Base-by-base conservation (phyloP, 1,140 invertebrate genomes). In the Tetramorium alpestre region DNA sequence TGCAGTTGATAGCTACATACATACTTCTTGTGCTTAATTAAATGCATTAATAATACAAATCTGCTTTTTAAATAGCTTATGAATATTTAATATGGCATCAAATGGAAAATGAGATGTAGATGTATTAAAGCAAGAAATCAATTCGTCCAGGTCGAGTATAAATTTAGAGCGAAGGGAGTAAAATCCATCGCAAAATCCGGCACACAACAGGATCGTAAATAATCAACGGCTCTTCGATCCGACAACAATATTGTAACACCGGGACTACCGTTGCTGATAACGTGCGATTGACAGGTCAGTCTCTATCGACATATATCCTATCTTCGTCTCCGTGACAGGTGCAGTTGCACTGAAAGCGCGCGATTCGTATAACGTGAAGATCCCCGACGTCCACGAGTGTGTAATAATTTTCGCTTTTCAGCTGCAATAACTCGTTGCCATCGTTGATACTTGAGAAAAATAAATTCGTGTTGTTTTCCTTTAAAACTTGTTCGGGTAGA, bases 301-400 rank as follows among this genome's bases (percentile, higher is more conserved):
- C 73, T 47, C 44, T n/a, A 64, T 90, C 88, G 16, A 13, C 8
- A n/a, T 75, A 67, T 22, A 86, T 70, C 54, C 41, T 82, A 22
- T 86, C 81, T 25, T 70, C 47, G n/a, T 80, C 16, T 6, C 33
- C 56, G n/a, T 89, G 82, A 70, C 92, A 93, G 38, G 51, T 8
- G 58, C 91, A 93, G 38, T 75, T 88, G 41, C 91, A 93, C 73
- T 91, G 89, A 38, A 75, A 89, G 0, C 85, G 84, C 2, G 76
- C 90, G 38, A 93, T 93, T 76, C 87, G 87, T 86, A 93, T 91
- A 4, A 92, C 22, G 25, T 93, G 92, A 13, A 93, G 86, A 76
- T 93, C 90, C 11, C 91, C 87, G 33, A 93, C 89, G 54, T 91
- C 85, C 16, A 89, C 92, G 13, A 88, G 88, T 10, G 88, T 88